Evolutionary conservation across 2,797 vertebrate genomes (phyloP).

Genomic region (Ctenochaetus hawaiiensis): DNA sequence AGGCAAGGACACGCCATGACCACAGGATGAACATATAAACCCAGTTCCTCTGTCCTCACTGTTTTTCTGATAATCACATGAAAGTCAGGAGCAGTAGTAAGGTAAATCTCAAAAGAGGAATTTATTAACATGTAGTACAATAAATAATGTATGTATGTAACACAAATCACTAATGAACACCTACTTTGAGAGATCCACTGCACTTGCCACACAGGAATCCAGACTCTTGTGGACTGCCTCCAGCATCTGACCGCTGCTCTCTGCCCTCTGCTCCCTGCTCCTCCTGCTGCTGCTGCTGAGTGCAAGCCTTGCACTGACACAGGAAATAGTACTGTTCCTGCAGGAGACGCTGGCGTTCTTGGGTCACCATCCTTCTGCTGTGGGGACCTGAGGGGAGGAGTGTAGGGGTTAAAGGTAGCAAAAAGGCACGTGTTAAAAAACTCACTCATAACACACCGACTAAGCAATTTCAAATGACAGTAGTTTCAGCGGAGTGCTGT

Average conservation of each 20-base stretch:
- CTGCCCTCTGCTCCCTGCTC: constrained; percentile 9
- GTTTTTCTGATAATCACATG: constrained; percentile 56
- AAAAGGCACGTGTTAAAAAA: not conserved
- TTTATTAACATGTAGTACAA: not conserved
- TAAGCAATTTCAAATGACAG: not conserved
- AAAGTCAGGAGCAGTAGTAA: not conserved
- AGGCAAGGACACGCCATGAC: constrained; percentile 47
- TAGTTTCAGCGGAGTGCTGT: not conserved
- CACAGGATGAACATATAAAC: constrained; percentile 77
- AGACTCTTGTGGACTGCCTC: constrained; percentile 26
- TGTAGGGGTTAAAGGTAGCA: not conserved
- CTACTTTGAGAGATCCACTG: constrained; percentile 85
- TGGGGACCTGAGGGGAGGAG: constrained; percentile 86
- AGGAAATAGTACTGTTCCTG: constrained; percentile 93
- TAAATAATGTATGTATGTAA: not conserved
- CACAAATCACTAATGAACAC: not conserved
- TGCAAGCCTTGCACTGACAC: constrained; percentile 90
- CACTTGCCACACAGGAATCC: constrained; percentile 88
- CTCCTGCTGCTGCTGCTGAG: constrained; percentile 63
- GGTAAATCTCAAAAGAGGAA: not conserved
- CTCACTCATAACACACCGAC: not conserved
- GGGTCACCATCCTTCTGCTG: constrained; percentile 83
- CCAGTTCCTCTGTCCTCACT: constrained; percentile 23
- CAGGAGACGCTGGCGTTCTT: constrained; percentile 87
- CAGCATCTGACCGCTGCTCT: not conserved